These are phyloP conservation scores for Grammomys surdaster DNA, from an alignment of 2,113 vertebrate genomes.

Conservation along the genomic window DNA sequence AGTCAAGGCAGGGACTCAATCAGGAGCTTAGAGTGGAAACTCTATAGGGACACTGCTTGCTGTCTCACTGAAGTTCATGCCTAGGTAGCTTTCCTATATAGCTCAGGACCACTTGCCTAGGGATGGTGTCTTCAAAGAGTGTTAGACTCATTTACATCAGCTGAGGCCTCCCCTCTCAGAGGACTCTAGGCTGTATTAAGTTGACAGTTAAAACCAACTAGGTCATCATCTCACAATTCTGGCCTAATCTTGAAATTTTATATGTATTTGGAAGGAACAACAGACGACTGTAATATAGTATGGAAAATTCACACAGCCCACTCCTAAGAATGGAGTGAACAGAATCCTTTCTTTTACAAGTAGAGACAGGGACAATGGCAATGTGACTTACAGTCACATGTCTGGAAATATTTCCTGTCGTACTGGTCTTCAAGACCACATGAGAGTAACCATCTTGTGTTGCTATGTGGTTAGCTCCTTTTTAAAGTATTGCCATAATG, in stretches of 20 bases:
- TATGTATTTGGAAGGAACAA: background rate
- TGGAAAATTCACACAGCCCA: background rate
- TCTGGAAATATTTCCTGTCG: background rate
- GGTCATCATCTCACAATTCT: background rate
- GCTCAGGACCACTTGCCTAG: background rate
- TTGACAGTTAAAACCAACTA: background rate
- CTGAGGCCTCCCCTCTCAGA: background rate
- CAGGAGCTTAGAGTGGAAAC: background rate
- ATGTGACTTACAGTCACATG: background rate
- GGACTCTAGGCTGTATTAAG: background rate
- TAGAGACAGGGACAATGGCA: background rate
- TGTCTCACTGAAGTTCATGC: background rate
- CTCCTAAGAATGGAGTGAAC: background rate
- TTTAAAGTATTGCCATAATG: background rate
- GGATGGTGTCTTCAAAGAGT: background rate
- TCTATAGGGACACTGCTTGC: background rate
- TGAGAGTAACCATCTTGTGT: background rate
- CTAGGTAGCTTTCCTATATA: too few species aligned
- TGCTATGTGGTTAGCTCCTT: background rate
- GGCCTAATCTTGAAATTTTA: fast-evolving
- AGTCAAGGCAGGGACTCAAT: background rate
- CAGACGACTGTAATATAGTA: fast-evolving
- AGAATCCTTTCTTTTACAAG: background rate
- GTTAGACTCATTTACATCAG: background rate
- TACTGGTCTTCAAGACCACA: background rate